Percentiles rank a stretch among this genome's conserved stretches.
Evolutionary conservation across 2,113 vertebrate genomes (phyloP).

Genomic region (Bufo bufo): DNA sequence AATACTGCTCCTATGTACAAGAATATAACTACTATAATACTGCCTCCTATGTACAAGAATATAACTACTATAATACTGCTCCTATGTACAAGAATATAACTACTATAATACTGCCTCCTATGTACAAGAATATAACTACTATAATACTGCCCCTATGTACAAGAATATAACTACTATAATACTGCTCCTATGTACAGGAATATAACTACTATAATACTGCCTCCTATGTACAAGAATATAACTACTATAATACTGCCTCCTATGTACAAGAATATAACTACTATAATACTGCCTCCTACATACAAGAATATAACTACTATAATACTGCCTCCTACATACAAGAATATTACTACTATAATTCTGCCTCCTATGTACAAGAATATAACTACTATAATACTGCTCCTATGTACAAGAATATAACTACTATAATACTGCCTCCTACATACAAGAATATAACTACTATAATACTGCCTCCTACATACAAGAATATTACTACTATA

Average conservation of each 20-base stretch:
- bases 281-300: neutral
- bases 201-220: slow-evolving; percentile 1
- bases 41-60: neutral
- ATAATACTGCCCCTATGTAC: neutral
- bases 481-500: neutral
- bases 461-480: neutral
- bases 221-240: neutral
- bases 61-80: slow-evolving; percentile 1
- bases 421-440: neutral
- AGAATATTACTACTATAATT: too few relatives aligned
- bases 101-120: slow-evolving; percentile 4
- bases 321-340: neutral
- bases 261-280: slow-evolving; percentile 10
- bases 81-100: slow-evolving; percentile 4
- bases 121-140: neutral
- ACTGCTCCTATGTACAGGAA: neutral
- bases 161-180: slow-evolving; percentile 8
- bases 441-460: slow-evolving; percentile 4
- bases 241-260: neutral
- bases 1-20: neutral
- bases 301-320: slow-evolving; percentile 15
- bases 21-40: slow-evolving; percentile 20
- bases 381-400: slow-evolving; percentile 1
- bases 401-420: slow-evolving; percentile 7
- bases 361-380: neutral